phyloP scores from a whole-genome alignment of 2,797 vertebrate genomes.

The Eulemur rubriventer region DNA sequence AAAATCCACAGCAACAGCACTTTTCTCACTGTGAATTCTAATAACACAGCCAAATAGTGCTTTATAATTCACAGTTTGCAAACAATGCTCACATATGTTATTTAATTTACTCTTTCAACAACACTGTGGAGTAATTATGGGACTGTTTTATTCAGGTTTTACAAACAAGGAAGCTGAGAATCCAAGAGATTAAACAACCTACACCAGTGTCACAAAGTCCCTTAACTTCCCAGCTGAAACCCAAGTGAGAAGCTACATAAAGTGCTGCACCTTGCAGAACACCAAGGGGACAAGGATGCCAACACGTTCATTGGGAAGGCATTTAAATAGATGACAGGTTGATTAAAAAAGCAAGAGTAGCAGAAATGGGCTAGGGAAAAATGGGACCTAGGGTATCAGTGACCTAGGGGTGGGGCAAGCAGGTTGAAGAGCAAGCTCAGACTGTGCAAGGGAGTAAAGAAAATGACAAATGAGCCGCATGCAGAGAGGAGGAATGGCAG shows the following conservation, averaged over 20 bases:
- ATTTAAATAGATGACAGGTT: neutral
- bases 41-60: neutral
- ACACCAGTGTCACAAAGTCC: neutral
- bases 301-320: neutral
- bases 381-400: neutral
- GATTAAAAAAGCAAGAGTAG: neutral
- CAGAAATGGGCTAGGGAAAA: neutral
- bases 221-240: neutral
- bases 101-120: neutral
- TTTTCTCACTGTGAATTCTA: neutral
- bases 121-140: neutral
- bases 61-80: neutral
- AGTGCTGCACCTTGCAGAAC: neutral
- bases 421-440: neutral
- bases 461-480: neutral
- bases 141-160: neutral
- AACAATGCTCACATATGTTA: neutral
- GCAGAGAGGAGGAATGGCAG: neutral
- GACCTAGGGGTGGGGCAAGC: neutral
- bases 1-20: neutral
- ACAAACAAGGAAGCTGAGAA: neutral
- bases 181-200: neutral
- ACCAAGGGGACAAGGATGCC: neutral
- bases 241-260: neutral
- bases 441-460: neutral